Evolutionary conservation across 2,797 vertebrate species (phyloP).

Genomic region (Eospalax fontanierii): DNA sequence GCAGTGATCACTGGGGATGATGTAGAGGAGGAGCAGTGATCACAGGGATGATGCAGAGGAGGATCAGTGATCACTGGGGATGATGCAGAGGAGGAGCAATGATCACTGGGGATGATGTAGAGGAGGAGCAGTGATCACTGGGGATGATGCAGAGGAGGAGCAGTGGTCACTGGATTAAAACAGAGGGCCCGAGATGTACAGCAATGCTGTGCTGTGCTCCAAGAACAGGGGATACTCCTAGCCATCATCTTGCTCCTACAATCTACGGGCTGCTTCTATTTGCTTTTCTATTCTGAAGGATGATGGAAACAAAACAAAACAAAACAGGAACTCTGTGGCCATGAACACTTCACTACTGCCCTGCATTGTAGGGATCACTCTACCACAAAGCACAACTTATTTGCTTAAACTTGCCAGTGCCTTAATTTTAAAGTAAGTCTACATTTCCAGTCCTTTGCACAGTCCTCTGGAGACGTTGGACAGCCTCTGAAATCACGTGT

Average conservation of each 20-base stretch:
- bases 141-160: too few relatives aligned
- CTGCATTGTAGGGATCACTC: not conserved
- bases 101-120: too few relatives aligned
- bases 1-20: too few relatives aligned
- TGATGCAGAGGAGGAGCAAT: too few relatives aligned
- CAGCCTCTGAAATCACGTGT: not conserved
- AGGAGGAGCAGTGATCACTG: too few relatives aligned
- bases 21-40: too few relatives aligned
- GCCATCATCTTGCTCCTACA: not conserved
- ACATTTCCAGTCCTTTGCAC: not conserved
- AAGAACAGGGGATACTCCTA: too few relatives aligned
- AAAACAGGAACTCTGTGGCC: not conserved
- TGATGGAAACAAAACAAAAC: not conserved
- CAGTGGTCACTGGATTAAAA: too few relatives aligned
- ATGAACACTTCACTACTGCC: too few relatives aligned
- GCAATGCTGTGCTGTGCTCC: fast-evolving
- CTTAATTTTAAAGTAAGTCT: not conserved
- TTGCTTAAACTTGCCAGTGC: not conserved
- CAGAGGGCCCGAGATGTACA: not conserved
- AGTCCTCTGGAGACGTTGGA: not conserved
- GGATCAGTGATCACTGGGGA: too few relatives aligned
- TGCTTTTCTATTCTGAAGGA: not conserved
- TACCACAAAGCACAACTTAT: not conserved
- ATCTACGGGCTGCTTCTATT: not conserved
- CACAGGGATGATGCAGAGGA: too few relatives aligned